Evolutionary conservation across 1,140 invertebrate species (phyloP), one percentile per base, ranked within the genome.

Genomic region (Drosophila lacertosa): DNA sequence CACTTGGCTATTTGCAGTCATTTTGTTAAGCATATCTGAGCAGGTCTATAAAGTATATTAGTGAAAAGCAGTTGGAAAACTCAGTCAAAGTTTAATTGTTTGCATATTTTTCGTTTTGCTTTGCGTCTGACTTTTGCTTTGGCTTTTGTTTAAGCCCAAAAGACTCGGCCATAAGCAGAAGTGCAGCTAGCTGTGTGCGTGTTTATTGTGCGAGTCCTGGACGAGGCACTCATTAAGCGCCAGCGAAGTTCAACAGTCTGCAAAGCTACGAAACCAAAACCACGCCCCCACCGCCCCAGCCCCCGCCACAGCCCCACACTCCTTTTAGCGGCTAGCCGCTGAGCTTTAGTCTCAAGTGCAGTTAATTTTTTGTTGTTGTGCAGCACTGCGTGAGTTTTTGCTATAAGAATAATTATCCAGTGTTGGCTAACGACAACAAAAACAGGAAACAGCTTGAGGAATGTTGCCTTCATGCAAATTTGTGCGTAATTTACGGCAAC

Each of bases 21-120:
- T 63, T 82, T 77, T 82, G 62, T 55, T 78, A 74, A 65, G 63
- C 67, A 75, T 77, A 72, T 60, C 54, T 50, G 72, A 51, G 59
- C 66, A 78, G 54, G 62, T 48, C 65, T 51, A 58, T 53, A 78
- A 2, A 44, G 18, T 84, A 74, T 76, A 79, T 79, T 84, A 79
- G 77, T n/a, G 81, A 77, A 88, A 54, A 29, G 6, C 80, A 74
- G 63, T 86, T 71, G 47, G 42, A 13, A 67, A 66, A 73, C 70
- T 70, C 73, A 54, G 74, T 67, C 65, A 86, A 86, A 86, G 81
- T 84, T 86, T 77, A 86, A 84, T 86, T 84, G 77, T 86, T 81
- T 62, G 53, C 54, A 67, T 72, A 72, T 53, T 55, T 59, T 58
- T 71, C 15, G 58, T 58, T 53, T 83, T 83, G 7, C 64, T 51